These are phyloP conservation scores for Odontothrips loti DNA, from an alignment of 2,888 invertebrate genomes.

Conservation along the genomic window DNA sequence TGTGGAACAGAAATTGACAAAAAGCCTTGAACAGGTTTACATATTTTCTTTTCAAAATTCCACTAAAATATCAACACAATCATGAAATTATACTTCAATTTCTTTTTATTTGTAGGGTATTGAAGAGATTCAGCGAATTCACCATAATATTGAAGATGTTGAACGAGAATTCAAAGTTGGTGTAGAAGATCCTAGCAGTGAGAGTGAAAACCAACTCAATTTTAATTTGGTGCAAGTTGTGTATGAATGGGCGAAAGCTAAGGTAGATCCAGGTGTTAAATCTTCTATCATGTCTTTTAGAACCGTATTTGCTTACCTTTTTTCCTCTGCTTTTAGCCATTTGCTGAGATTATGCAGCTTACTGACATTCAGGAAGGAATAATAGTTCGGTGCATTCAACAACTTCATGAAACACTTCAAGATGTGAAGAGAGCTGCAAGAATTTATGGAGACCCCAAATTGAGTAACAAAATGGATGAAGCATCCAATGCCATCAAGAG, in stretches of 20 bases:
- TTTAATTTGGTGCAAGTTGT: constrained; percentile 92
- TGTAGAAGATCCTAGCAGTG: constrained; percentile 45
- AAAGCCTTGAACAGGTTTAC: constrained; percentile 55
- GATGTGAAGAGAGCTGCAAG: constrained; percentile 90
- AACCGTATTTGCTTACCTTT: neutral
- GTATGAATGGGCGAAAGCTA: constrained; percentile 91
- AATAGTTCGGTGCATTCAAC: constrained; percentile 94
- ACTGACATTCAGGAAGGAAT: constrained; percentile 96
- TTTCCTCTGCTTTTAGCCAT: constrained; percentile 59
- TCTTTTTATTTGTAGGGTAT: constrained; percentile 56
- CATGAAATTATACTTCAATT: neutral
- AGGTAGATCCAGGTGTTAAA: constrained; percentile 51
- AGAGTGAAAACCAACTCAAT: constrained; percentile 63
- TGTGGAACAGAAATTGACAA: constrained; percentile 55
- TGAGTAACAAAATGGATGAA: constrained; percentile 93
- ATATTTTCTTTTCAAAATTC: constrained; percentile 35
- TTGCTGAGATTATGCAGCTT: constrained; percentile 85
- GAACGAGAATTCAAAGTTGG: constrained; percentile 62
- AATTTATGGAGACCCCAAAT: constrained; percentile 86
- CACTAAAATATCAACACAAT: too few relatives aligned
- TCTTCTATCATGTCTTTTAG: neutral
- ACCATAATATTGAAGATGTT: constrained; percentile 59
- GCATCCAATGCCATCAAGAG: constrained; percentile 88
- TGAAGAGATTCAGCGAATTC: constrained; percentile 64
- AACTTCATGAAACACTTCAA: constrained; percentile 84